Evolutionary conservation across 2,113 vertebrate species (phyloP).

Genomic region (Erythrocercus mccallii): DNA sequence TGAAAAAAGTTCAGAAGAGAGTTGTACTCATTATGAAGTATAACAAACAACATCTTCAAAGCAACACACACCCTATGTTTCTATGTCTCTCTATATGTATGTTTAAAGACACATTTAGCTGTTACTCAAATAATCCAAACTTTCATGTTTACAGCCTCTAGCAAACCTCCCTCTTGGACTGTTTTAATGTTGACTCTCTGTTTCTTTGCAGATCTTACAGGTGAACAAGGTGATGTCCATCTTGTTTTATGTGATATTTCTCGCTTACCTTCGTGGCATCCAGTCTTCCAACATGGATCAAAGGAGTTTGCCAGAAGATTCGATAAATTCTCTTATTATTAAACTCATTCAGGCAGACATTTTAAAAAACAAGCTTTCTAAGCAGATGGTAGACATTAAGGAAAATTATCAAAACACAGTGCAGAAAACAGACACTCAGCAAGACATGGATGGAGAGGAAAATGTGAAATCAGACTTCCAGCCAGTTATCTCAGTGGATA

Average conservation of each 20-base stretch:
- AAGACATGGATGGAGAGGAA: constrained; percentile 53
- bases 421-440: constrained; percentile 52
- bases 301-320: constrained; percentile 86
- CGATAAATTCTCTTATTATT: constrained; percentile 93
- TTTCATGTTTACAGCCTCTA: not conserved
- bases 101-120: not conserved
- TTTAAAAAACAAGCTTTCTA: constrained; percentile 80
- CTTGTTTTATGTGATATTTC: constrained; percentile 98
- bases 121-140: not conserved
- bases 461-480: constrained; percentile 72
- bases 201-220: constrained; percentile 91
- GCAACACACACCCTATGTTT: not conserved
- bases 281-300: constrained; percentile 92
- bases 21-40: not conserved
- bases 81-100: not conserved
- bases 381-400: constrained; percentile 72
- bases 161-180: not conserved
- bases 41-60: not conserved
- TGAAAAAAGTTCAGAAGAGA: not conserved
- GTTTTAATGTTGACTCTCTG: not conserved
- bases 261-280: constrained; percentile 95
- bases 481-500: constrained; percentile 76
- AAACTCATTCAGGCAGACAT: constrained; percentile 95
- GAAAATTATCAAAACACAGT: constrained; percentile 65
- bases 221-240: constrained; percentile 99